Evolutionary conservation across 2,888 invertebrate genomes (phyloP).

Genomic region (Lasioglossum lativentre): DNA sequence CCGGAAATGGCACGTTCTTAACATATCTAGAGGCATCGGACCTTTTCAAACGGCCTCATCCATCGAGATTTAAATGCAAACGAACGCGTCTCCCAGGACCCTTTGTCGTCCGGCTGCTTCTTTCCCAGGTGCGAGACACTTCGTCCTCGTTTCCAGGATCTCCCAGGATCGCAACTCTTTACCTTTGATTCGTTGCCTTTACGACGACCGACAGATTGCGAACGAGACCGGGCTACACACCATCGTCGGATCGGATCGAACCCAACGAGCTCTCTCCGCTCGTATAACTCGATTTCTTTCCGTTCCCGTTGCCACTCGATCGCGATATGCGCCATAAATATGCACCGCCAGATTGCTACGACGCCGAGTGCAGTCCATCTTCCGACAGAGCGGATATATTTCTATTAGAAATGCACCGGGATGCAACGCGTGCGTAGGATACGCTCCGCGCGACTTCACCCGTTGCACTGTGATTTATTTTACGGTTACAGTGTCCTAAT

Average conservation of each 20-base stretch:
- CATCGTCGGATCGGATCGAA: neutral
- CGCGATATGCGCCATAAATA: conserved; percentile 10
- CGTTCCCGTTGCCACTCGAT: neutral
- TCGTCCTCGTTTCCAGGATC: neutral
- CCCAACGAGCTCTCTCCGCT: neutral
- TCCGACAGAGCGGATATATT: neutral
- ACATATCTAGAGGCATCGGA: neutral
- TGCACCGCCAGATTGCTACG: conserved; percentile 2
- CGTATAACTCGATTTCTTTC: conserved; percentile 4
- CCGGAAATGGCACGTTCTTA: conserved; percentile 53
- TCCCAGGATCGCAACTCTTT: neutral
- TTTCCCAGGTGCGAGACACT: neutral
- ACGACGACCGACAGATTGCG: neutral
- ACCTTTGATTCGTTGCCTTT: neutral
- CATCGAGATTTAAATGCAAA: conserved; percentile 6
- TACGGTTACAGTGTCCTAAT: neutral
- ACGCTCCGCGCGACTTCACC: neutral
- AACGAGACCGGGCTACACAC: neutral
- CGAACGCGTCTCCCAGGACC: neutral
- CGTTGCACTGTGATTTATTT: neutral
- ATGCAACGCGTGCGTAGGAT: neutral
- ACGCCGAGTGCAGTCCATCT: neutral
- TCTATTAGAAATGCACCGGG: neutral
- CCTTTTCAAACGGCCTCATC: neutral
- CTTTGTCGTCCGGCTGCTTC: neutral